Conservation (phyloP, 2,797 vertebrate species). For the Tokudaia muenninki region DNA sequence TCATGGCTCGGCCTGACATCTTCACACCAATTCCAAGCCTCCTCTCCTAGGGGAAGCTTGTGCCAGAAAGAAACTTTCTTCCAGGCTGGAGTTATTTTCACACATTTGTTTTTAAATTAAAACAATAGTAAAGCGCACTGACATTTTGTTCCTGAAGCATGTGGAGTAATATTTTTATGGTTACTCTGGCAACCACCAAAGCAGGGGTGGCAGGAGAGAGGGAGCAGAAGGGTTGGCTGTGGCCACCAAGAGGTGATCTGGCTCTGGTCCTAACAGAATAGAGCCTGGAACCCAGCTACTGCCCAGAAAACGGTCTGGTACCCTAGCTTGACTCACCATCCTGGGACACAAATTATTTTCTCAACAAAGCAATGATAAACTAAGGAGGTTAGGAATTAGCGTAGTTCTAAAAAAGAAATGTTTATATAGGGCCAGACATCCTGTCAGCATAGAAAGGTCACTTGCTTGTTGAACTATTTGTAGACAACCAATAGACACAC, state of each 20-base stretch:
- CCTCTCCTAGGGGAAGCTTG: slow-evolving; percentile 48
- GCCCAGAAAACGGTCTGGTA: slow-evolving; percentile 29
- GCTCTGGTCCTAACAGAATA: not conserved
- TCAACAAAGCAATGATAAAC: slow-evolving; percentile 60
- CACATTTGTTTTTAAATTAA: slow-evolving; percentile 69
- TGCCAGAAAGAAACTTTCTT: slow-evolving; percentile 63
- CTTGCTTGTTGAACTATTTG: not conserved
- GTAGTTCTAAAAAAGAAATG: slow-evolving; percentile 68
- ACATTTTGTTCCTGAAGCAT: slow-evolving; percentile 74
- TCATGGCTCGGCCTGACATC: not conserved
- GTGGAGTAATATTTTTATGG: slow-evolving; percentile 70
- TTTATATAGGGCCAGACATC: slow-evolving; percentile 48
- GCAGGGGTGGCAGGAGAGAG: not conserved
- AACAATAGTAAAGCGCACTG: slow-evolving; percentile 70
- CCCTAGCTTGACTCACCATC: slow-evolving; percentile 58
- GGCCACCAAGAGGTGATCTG: slow-evolving; percentile 11
- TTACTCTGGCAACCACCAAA: slow-evolving; percentile 66
- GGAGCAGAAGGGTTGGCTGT: slow-evolving; percentile 22
- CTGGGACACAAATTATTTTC: slow-evolving; percentile 65
- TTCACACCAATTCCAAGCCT: not conserved
- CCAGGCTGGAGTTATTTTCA: slow-evolving; percentile 70
- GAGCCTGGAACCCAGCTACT: slow-evolving; percentile 32
- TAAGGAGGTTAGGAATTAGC: slow-evolving; percentile 48
- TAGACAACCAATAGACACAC: not conserved
- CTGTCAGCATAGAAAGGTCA: slow-evolving; percentile 7